These are phyloP conservation scores for Hepsetus odoe DNA, from an alignment of 2,113 vertebrate genomes.

Conservation along the genomic window DNA sequence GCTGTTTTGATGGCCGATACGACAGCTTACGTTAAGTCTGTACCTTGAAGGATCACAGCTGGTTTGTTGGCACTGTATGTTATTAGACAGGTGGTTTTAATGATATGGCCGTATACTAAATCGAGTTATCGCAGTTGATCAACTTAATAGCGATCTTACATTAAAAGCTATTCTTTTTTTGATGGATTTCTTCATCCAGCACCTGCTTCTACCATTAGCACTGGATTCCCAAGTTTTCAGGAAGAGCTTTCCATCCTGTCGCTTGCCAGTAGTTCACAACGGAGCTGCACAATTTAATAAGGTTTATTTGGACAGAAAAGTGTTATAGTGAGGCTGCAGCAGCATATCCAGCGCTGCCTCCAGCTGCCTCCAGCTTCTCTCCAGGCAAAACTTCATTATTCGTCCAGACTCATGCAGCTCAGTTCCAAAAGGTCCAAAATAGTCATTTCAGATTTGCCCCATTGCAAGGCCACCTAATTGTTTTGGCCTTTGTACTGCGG, in stretches of 20 bases:
- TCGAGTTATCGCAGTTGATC: too few species aligned
- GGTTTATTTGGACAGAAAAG: background rate
- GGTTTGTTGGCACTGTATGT: too few species aligned
- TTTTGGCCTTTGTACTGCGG: background rate
- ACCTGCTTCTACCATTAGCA: background rate
- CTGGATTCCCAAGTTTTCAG: background rate
- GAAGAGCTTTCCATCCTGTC: background rate
- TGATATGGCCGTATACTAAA: too few species aligned
- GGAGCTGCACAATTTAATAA: background rate
- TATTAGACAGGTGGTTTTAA: too few species aligned
- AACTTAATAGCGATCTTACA: too few species aligned
- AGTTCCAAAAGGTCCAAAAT: background rate
- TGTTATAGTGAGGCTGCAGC: background rate
- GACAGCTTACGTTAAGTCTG: too few species aligned
- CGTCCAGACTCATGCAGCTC: background rate
- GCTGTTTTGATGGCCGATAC: too few species aligned
- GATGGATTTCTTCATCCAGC: background rate
- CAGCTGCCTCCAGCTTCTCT: background rate
- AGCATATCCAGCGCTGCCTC: background rate
- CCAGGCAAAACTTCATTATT: constrained; percentile 1
- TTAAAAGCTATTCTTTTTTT: too few species aligned
- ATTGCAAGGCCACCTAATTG: background rate
- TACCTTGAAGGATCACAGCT: too few species aligned
- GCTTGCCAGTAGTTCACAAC: background rate
- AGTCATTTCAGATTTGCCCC: background rate